Evolutionary conservation across 1,140 invertebrate species (phyloP).

Genomic region (Drosophila sturtevanti): DNA sequence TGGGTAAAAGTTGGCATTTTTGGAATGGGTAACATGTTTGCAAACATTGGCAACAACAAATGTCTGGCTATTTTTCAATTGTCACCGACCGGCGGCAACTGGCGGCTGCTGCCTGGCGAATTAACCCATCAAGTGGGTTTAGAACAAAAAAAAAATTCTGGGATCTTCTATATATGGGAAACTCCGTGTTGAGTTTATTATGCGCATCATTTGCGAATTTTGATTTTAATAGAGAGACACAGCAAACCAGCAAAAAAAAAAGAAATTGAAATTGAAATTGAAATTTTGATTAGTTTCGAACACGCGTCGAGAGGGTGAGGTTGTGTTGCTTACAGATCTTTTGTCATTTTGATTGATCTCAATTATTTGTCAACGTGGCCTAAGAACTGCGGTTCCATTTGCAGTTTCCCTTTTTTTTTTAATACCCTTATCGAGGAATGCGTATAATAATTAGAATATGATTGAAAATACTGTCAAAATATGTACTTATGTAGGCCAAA

Average conservation of each 20-base stretch:
- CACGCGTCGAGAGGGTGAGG: conserved; percentile 30
- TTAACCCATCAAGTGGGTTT: conserved; percentile 44
- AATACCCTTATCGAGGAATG: background rate
- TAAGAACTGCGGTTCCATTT: conserved; percentile 32
- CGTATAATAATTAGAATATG: background rate
- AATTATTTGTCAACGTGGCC: conserved; percentile 67
- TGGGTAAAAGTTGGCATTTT: background rate
- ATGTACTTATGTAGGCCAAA: too few species aligned
- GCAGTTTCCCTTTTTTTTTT: conserved; percentile 8
- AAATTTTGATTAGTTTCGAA: conserved; percentile 73
- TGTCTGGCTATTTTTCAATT: conserved; percentile 78
- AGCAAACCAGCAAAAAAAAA: background rate
- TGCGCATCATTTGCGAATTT: conserved; percentile 81
- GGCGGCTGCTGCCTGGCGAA: conserved; percentile 19
- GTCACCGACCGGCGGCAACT: conserved; percentile 47
- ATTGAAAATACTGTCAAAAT: too few species aligned
- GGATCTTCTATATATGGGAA: conserved; percentile 74
- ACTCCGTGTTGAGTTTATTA: conserved; percentile 62
- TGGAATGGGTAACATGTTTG: conserved; percentile 64
- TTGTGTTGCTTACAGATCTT: conserved; percentile 17
- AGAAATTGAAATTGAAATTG: conserved; percentile 41
- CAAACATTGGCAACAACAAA: conserved; percentile 76
- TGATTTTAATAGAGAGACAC: conserved; percentile 60
- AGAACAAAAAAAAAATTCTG: conserved; percentile 6
- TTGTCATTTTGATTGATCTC: conserved; percentile 68